Percentiles rank a stretch among this genome's conserved stretches.
These are phyloP conservation scores for Clusia tigrina DNA, from an alignment of 2,888 invertebrate species.

Conservation along the genomic window DNA sequence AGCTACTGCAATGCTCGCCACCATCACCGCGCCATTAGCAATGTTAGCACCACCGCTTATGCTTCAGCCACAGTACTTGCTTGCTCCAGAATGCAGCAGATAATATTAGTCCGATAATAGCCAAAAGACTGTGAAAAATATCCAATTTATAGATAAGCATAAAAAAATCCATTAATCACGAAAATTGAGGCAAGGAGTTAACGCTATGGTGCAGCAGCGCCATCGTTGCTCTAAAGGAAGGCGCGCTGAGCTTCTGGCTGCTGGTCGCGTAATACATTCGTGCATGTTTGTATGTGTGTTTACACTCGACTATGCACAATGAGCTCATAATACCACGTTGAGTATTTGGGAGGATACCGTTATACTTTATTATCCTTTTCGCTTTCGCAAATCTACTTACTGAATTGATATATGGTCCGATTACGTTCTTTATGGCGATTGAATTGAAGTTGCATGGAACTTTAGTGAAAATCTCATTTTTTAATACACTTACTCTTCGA, in stretches of 20 bases:
- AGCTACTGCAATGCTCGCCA: not conserved
- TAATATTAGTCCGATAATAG: constrained; percentile 8
- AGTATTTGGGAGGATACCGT: not conserved
- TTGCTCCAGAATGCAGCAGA: not conserved
- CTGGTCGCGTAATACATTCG: not conserved
- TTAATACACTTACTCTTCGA: not conserved
- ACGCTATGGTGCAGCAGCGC: not conserved
- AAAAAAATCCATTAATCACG: constrained; percentile 41
- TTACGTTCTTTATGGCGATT: not conserved
- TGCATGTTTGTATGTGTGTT: constrained; percentile 10
- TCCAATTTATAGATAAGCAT: constrained; percentile 40
- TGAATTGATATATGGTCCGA: not conserved
- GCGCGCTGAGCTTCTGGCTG: not conserved
- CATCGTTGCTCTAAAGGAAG: not conserved
- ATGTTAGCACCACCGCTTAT: not conserved
- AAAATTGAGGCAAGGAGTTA: constrained; percentile 6
- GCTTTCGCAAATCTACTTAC: not conserved
- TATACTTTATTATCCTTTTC: constrained; percentile 2
- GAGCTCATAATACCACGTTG: not conserved
- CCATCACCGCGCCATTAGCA: not conserved
- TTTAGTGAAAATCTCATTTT: not conserved
- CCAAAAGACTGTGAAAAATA: constrained; percentile 40
- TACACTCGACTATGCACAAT: not conserved
- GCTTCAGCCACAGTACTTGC: too few relatives aligned
- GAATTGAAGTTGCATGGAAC: not conserved